phyloP scores from a whole-genome alignment of 2,113 vertebrate species.

The Erpornis zantholeuca region DNA sequence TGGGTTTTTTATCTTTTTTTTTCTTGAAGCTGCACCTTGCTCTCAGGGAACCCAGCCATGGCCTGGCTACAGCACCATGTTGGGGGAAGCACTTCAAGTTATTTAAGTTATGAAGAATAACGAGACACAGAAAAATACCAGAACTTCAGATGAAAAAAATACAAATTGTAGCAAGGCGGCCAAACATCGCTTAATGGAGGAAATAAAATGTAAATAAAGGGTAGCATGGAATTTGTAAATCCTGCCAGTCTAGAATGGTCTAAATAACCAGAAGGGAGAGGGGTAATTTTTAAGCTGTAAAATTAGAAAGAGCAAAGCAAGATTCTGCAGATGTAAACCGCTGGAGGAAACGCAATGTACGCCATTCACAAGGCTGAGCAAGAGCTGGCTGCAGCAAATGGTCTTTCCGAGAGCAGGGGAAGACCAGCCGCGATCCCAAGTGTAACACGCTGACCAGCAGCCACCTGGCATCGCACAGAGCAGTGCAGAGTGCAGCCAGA shows the following conservation, averaged over 20 bases:
- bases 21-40: constrained; percentile 49
- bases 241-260: not conserved
- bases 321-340: not conserved
- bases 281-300: not conserved
- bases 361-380: not conserved
- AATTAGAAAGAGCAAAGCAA: not conserved
- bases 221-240: not conserved
- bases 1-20: not conserved
- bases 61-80: not conserved
- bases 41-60: not conserved
- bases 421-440: not conserved
- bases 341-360: not conserved
- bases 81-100: not conserved
- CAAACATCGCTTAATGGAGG: not conserved
- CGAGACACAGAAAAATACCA: not conserved
- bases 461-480: not conserved
- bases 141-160: not conserved
- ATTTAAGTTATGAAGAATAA: not conserved
- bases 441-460: not conserved
- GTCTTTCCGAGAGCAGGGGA: not conserved
- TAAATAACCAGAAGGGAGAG: not conserved
- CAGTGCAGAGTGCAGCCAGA: not conserved
- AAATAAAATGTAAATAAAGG: not conserved
- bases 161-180: not conserved
- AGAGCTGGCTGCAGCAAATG: not conserved